Conservation (phyloP, 2,888 invertebrate species). For the Andrena praecox region DNA sequence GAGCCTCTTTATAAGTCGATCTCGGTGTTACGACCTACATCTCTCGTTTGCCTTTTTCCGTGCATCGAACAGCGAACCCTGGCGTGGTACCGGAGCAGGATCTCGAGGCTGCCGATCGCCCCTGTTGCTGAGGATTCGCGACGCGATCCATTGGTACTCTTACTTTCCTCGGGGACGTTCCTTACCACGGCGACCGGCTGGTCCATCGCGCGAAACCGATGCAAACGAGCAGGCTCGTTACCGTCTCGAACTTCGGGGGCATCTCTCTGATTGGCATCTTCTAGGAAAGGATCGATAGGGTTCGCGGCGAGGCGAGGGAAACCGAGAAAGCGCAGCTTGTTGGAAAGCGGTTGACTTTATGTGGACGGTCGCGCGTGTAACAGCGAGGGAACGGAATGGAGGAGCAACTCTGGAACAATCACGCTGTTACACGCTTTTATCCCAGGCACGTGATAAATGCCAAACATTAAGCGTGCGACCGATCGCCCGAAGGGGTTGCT, state of each 20-base stretch:
- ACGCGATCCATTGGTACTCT: slow-evolving; percentile 7
- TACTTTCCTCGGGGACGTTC: slow-evolving; percentile 33
- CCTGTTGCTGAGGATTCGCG: not conserved
- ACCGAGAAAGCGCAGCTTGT: too few species aligned
- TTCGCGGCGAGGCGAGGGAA: too few species aligned
- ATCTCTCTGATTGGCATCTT: too few species aligned
- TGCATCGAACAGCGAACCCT: slow-evolving; percentile 26
- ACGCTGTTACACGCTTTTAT: not conserved
- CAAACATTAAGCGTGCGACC: not conserved
- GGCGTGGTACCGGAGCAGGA: slow-evolving; percentile 19
- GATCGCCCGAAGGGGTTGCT: not conserved
- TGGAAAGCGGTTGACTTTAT: too few species aligned
- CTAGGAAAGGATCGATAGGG: too few species aligned
- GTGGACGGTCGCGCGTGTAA: too few species aligned
- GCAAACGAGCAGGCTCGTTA: too few species aligned
- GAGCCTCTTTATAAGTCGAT: slow-evolving; percentile 58
- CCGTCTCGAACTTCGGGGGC: too few species aligned
- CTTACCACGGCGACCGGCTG: not conserved
- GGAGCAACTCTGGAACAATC: slow-evolving; percentile 4
- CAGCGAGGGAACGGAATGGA: too few species aligned
- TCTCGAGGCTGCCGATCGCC: not conserved
- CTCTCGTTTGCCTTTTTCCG: slow-evolving; percentile 45
- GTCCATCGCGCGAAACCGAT: too few species aligned
- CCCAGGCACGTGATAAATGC: slow-evolving; percentile 15
- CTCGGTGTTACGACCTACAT: slow-evolving; percentile 58